These are phyloP conservation scores for Petrolisthes cinctipes DNA, from an alignment of 2,888 invertebrate species.

Conservation along the genomic window DNA sequence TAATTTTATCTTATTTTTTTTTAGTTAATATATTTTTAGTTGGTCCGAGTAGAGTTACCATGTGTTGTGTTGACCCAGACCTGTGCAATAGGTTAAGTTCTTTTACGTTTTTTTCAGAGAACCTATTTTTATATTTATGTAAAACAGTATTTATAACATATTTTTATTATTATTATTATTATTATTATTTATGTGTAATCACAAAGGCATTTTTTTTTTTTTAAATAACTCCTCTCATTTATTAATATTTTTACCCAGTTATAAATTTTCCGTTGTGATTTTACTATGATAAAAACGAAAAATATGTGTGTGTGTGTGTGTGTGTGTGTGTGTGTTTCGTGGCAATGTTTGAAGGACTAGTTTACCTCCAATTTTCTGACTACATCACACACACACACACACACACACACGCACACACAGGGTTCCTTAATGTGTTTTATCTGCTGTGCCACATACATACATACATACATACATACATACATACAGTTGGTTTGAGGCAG, in stretches of 20 bases:
- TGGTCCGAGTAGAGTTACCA: too few species aligned
- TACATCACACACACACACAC: neutral
- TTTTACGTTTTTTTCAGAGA: slow-evolving; percentile 21
- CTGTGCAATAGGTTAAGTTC: slow-evolving; percentile 18
- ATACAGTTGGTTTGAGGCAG: too few species aligned
- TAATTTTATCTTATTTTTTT: too few species aligned
- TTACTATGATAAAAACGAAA: slow-evolving; percentile 15
- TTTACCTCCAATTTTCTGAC: neutral
- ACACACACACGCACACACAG: too few species aligned
- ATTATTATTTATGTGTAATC: slow-evolving; percentile 19
- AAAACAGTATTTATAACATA: slow-evolving; percentile 37
- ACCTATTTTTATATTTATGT: slow-evolving; percentile 45
- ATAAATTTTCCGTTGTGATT: slow-evolving; percentile 17
- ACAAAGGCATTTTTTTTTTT: slow-evolving; percentile 30
- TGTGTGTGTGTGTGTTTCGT: neutral
- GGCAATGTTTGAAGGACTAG: too few species aligned
- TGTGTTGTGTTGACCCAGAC: too few species aligned
- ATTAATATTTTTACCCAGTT: neutral
- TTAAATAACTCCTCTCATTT: too few species aligned
- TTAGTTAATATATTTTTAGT: too few species aligned
- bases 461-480: too few species aligned
- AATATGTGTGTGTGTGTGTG: neutral
- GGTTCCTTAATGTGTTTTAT: too few species aligned
- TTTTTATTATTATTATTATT: slow-evolving; percentile 7
- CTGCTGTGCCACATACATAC: too few species aligned